Evolutionary conservation across 2,797 vertebrate genomes (phyloP).

Genomic region (Mus caroli): DNA sequence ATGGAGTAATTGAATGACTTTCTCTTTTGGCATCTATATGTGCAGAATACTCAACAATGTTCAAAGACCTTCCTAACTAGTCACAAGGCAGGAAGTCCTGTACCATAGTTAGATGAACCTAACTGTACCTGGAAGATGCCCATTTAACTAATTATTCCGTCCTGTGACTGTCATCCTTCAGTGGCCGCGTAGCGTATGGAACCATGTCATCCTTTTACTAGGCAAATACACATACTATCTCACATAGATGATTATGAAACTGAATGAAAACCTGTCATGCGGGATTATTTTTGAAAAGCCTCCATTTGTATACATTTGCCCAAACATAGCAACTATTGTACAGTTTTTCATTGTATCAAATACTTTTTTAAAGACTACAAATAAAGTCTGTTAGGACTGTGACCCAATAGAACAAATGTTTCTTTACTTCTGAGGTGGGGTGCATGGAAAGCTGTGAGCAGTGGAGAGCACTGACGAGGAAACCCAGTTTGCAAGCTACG

Average conservation of each 20-base stretch:
- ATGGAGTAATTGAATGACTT: constrained; percentile 47
- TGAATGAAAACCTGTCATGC: constrained; percentile 32
- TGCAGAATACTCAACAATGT: constrained; percentile 27
- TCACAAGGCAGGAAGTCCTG: neutral
- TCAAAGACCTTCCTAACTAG: constrained; percentile 20
- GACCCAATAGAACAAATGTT: constrained; percentile 54
- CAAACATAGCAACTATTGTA: constrained; percentile 70
- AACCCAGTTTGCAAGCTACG: constrained; percentile 26
- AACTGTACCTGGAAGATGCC: constrained; percentile 57
- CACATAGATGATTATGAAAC: constrained; percentile 43
- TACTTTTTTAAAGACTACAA: constrained; percentile 67
- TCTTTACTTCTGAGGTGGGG: neutral
- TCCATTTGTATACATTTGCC: constrained; percentile 70
- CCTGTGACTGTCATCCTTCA: constrained; percentile 29
- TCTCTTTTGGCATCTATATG: constrained; percentile 43
- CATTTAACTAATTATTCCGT: constrained; percentile 51
- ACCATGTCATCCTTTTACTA: constrained; percentile 49
- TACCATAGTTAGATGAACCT: constrained; percentile 27
- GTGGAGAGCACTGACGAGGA: constrained; percentile 2
- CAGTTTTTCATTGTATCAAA: constrained; percentile 74
- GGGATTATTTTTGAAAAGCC: constrained; percentile 69
- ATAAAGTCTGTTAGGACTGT: constrained; percentile 70
- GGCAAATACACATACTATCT: constrained; percentile 31
- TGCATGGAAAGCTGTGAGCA: constrained; percentile 34
- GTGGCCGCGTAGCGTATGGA: constrained; percentile 3